Percentiles rank a stretch among this genome's conserved stretches.
Evolutionary conservation across 1,140 invertebrate genomes (phyloP).

Genomic region (Lerema accius): DNA sequence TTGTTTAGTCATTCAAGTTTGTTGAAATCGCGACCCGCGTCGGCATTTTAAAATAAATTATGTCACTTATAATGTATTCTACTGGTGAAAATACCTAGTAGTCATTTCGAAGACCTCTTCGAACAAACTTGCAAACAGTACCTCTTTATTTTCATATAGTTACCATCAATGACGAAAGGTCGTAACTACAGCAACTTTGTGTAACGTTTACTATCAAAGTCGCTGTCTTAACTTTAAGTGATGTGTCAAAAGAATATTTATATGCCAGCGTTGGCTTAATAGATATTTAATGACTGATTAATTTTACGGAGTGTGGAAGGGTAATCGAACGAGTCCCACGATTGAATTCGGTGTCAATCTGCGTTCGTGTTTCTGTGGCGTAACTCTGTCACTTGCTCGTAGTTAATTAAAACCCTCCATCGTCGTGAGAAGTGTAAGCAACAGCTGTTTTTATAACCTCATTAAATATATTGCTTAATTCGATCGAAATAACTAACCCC

Average conservation of each 20-base stretch:
- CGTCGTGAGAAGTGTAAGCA: slow-evolving; percentile 21
- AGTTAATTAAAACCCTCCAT: slow-evolving; percentile 28
- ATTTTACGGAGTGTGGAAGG: slow-evolving; percentile 36
- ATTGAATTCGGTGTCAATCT: slow-evolving; percentile 38
- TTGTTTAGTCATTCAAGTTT: too few species aligned
- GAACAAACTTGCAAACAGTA: too few species aligned
- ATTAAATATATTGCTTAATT: slow-evolving; percentile 17
- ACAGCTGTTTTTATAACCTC: slow-evolving; percentile 20
- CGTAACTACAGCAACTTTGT: too few species aligned
- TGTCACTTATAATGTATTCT: too few species aligned
- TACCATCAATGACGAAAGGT: too few species aligned
- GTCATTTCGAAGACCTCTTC: too few species aligned
- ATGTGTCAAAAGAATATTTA: slow-evolving; percentile 24
- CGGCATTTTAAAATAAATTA: too few species aligned
- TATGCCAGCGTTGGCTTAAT: slow-evolving; percentile 43
- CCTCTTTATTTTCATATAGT: too few species aligned
- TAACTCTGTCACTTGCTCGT: slow-evolving; percentile 17
- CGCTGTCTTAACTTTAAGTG: background rate
- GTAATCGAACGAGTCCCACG: slow-evolving; percentile 34
- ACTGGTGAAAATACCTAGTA: too few species aligned
- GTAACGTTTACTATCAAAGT: too few species aligned
- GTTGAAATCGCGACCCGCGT: too few species aligned
- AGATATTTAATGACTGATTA: slow-evolving; percentile 44
- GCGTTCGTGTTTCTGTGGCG: slow-evolving; percentile 19
- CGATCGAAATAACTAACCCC: slow-evolving; percentile 11